A percentile compares a stretch with the other conserved stretches of the same genome.
Evolutionary conservation across 1,140 invertebrate species (phyloP).

Genomic region (Bemisia tabaci): DNA sequence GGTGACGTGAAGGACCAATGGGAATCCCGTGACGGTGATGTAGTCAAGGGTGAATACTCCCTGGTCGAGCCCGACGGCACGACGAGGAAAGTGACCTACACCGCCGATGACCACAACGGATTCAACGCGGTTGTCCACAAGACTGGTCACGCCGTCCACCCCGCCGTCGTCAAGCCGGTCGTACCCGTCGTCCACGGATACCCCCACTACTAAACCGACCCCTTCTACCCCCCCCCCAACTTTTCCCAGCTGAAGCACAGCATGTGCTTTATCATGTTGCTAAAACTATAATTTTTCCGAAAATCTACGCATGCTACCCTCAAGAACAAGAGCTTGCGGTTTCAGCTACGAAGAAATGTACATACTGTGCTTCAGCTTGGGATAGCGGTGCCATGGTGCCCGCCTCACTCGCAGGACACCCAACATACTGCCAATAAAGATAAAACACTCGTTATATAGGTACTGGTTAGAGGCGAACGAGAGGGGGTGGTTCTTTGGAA

Average conservation of each 20-base stretch:
- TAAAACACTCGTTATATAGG: too few relatives aligned
- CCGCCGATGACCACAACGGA: constrained; percentile 42
- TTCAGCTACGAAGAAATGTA: background rate
- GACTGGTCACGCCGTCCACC: constrained; percentile 35
- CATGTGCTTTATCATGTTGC: too few relatives aligned
- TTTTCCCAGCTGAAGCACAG: background rate
- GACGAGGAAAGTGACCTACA: constrained; percentile 41
- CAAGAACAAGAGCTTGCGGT: background rate
- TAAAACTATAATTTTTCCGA: background rate
- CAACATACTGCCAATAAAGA: too few relatives aligned
- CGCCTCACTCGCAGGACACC: too few relatives aligned
- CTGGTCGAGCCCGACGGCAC: constrained; percentile 43
- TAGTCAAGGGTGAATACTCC: constrained; percentile 39
- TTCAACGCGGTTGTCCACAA: constrained; percentile 44
- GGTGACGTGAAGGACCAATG: constrained; percentile 38
- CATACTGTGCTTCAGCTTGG: too few relatives aligned
- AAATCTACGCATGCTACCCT: background rate
- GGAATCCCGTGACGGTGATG: constrained; percentile 38
- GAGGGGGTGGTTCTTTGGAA: too few relatives aligned
- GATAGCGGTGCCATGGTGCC: too few relatives aligned
- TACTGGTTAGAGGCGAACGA: too few relatives aligned
- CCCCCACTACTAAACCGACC: constrained; percentile 3
- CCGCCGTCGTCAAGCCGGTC: constrained; percentile 1
- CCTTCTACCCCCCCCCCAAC: background rate
- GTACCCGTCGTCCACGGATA: constrained; percentile 15